Conservation (phyloP, 2,797 vertebrate species). For the Cryptoblepharus egeriae region DNA sequence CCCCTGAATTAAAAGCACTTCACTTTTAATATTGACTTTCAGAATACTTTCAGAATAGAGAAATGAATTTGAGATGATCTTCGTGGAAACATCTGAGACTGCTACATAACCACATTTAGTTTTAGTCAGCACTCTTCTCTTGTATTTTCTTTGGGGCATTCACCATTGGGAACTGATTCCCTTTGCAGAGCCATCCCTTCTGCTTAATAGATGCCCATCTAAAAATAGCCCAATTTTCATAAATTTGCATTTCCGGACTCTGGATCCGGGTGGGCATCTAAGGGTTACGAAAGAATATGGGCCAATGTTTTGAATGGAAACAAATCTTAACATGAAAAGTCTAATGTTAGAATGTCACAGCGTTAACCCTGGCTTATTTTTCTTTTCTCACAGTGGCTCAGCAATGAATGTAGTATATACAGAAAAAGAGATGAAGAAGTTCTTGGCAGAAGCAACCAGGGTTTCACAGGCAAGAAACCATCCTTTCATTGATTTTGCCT, state of each 20-base stretch:
- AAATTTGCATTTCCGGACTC: too few species aligned
- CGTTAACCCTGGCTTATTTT: not conserved
- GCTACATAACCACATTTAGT: not conserved
- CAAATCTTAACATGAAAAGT: not conserved
- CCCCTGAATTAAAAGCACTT: not conserved
- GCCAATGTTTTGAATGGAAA: not conserved
- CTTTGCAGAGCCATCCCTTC: constrained; percentile 14
- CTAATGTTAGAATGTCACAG: not conserved
- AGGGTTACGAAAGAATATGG: constrained; percentile 4
- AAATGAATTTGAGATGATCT: not conserved
- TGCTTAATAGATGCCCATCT: too few species aligned
- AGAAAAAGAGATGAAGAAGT: constrained; percentile 94
- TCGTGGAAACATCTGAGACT: not conserved
- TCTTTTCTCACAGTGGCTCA: constrained; percentile 82
- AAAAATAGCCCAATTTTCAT: too few species aligned
- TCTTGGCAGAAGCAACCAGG: constrained; percentile 91
- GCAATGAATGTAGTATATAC: constrained; percentile 92
- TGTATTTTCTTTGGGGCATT: constrained; percentile 21
- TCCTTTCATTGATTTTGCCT: not conserved
- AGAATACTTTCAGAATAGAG: constrained; percentile 1
- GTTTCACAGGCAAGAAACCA: constrained; percentile 89
- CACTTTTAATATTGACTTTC: constrained; percentile 10
- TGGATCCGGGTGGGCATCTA: too few species aligned
- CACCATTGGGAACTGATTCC: not conserved
- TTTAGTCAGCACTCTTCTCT: accelerated